Evolutionary conservation across 2,113 vertebrate species (phyloP).

Genomic region (Pycnonotus jocosus): DNA sequence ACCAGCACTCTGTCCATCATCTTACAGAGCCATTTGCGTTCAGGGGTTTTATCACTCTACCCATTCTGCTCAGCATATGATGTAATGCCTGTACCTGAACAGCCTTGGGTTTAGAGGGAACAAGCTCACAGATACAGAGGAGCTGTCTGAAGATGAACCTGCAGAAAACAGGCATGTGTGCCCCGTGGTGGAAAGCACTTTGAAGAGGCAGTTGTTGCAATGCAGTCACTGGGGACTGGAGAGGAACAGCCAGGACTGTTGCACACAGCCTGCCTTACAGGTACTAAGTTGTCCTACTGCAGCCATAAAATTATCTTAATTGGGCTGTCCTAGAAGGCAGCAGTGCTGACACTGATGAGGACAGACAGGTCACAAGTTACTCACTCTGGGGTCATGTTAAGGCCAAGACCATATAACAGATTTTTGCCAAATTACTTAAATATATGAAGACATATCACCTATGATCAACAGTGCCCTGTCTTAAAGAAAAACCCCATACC

Average conservation of each 20-base stretch:
- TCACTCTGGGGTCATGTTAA: neutral
- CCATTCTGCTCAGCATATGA: neutral
- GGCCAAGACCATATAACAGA: neutral
- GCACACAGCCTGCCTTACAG: neutral
- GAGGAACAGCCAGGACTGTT: neutral
- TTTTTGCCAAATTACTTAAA: neutral
- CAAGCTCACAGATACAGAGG: neutral
- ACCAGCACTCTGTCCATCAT: neutral
- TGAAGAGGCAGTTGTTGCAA: neutral
- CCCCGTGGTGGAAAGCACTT: neutral
- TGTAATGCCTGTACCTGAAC: neutral
- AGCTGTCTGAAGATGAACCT: neutral
- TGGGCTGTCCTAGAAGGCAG: neutral
- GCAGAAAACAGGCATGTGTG: neutral
- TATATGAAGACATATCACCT: neutral
- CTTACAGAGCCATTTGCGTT: neutral
- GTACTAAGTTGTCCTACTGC: neutral
- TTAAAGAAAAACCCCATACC: neutral
- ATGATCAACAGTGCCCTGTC: neutral
- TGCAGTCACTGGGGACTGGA: neutral
- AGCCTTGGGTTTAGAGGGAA: neutral
- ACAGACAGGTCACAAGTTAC: slow-evolving; percentile 25
- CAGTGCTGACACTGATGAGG: neutral
- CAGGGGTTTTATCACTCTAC: neutral
- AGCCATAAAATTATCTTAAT: slow-evolving; percentile 13